phyloP scores from a whole-genome alignment of 1,140 invertebrate species.

The Steinernema feltiae region DNA sequence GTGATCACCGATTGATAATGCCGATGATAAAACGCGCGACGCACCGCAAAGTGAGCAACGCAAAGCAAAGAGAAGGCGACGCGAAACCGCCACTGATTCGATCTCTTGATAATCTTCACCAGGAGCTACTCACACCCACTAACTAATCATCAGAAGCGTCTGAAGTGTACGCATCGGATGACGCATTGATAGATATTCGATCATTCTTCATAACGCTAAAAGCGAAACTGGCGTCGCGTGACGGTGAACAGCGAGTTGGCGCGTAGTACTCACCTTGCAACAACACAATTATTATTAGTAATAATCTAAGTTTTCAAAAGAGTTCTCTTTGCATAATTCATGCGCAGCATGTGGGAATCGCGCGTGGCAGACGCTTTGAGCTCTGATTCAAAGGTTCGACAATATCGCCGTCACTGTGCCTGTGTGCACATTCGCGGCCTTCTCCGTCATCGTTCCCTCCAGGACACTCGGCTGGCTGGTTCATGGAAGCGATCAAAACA shows the following conservation, averaged over 20 bases:
- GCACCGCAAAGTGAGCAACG: not conserved
- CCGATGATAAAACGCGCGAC: not conserved
- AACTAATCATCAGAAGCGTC: slow-evolving; percentile 2
- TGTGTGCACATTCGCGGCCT: not conserved
- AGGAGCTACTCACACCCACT: not conserved
- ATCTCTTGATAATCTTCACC: not conserved
- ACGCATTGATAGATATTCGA: not conserved
- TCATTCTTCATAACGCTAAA: not conserved
- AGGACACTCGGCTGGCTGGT: slow-evolving; percentile 4
- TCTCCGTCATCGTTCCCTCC: not conserved
- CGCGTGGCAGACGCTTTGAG: not conserved
- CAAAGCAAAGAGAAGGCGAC: not conserved
- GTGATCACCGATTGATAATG: slow-evolving; percentile 2
- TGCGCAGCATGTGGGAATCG: not conserved
- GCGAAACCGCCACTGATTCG: not conserved
- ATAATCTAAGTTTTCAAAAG: not conserved
- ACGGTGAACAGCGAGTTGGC: not conserved
- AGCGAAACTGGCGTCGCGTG: not conserved
- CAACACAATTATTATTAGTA: not conserved
- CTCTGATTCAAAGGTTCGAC: not conserved
- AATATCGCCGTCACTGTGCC: not conserved
- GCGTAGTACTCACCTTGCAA: not conserved
- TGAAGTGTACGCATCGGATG: not conserved
- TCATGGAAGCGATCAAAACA: slow-evolving; percentile 15
- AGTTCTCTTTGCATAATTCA: not conserved